These are phyloP conservation scores for Hyaena hyaena DNA, from an alignment of 2,113 vertebrate genomes.

Conservation along the genomic window DNA sequence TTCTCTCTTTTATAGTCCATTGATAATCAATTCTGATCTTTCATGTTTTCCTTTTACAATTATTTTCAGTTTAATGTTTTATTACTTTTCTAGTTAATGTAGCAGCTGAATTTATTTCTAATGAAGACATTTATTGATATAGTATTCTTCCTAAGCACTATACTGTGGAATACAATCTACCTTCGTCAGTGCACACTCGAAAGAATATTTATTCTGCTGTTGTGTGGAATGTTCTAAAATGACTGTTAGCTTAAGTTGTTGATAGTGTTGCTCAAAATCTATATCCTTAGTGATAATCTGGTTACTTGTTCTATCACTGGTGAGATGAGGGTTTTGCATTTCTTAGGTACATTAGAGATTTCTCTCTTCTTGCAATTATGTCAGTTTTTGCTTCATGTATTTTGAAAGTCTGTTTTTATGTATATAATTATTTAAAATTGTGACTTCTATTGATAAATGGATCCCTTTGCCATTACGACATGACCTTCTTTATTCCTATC, in stretches of 20 bases:
- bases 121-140: background rate
- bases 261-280: background rate
- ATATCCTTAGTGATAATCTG: background rate
- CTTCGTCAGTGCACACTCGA: background rate
- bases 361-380: background rate
- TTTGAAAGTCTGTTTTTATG: background rate
- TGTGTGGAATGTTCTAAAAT: background rate
- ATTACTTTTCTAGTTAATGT: background rate
- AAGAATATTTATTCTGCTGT: background rate
- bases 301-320: background rate
- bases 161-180: fast-evolving
- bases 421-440: background rate
- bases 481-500: background rate
- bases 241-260: background rate
- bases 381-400: background rate
- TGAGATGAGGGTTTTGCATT: background rate
- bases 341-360: background rate
- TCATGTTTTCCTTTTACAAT: background rate
- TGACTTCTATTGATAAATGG: background rate
- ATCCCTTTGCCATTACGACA: background rate
- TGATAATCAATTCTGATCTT: background rate
- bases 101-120: background rate
- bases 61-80: background rate
- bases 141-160: background rate
- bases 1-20: background rate